Evolutionary conservation across 2,797 vertebrate species (phyloP), one percentile per base, ranked within the genome.

Genomic region (Muraenolepis orangiensis): DNA sequence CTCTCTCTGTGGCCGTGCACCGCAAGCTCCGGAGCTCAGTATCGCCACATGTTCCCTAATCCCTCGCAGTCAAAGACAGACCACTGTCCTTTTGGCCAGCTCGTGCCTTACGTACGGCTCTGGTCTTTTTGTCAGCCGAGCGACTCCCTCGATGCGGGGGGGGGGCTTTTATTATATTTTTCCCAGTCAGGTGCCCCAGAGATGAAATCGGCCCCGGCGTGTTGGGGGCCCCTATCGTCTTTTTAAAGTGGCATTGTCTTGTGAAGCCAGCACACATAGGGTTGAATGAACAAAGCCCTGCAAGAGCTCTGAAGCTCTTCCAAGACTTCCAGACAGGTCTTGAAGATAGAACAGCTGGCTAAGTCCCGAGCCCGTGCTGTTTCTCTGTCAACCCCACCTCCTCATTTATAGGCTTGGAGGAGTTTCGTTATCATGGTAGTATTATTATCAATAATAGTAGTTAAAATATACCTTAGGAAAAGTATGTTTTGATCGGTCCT

Each of bases 211-310:
- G 85, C 86, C 77, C 75, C 4, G 78, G 82, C 69, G 82, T 86
- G 84, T 91, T 92, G 90, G 86, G 84, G 29, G 74, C 72, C 61
- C 76, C 85, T 85, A 78, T 87, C 92, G 51, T 64, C 57, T 26
- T 90, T 87, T 90, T 87, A 89, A 80, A 82, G 87, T 84, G 87
- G 79, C 83, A 89, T 93, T 93, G 90, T 93, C 79, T 86, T 78
- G 78, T 76, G 83, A 87, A 78, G 81, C 79, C 80, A 80, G 86
- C 70, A n/a, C 80, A 73, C 87, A 86, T 78, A 80, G 89, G 73
- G 85, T 84, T 86, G 80, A 87, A 82, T 89, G 90, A 91, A 91
- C 87, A 91, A 87, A 85, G 85, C 72, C 74, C 86, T 81, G 84
- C 74, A 78, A n/a, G 23, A 26, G 57, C 57, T 64, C 71, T 75